Base-by-base conservation (phyloP, 2,888 invertebrate species). In the Chironomus tentans region DNA sequence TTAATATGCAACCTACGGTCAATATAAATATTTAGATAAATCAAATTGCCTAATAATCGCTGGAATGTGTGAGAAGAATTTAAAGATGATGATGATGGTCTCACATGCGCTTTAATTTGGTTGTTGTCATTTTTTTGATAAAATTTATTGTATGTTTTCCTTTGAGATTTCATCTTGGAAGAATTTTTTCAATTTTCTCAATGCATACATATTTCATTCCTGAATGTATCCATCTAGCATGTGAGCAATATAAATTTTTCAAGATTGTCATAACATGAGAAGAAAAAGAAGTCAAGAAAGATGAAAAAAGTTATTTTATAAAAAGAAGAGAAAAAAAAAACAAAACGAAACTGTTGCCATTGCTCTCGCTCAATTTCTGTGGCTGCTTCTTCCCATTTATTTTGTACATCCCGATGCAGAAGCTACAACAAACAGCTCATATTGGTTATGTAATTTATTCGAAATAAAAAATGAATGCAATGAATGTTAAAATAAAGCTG, bases 121-220 rank as follows among this genome's bases (percentile, higher is more conserved):
- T 12, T 18, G 65, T 7, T 65, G 65, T 22, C 12, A 13, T 22
- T 62, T 18, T 24, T 65, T 21, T 65, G 10, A 65, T 65, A 65
- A 65, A 65, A 65, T 65, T 65, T 65, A 65, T 65, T 65, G 12
- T 22, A 24, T 65, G 65, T 65, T 65, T 65, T 65, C 65, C 65
- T 65, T 24, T 65, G 65, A 65, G 65, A 65, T 21, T 22, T 24
- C 21, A 21, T 65, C 24, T 21, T 21, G 56, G 18, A 56, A 56
- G 18, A 56, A 56, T 56, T 56, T 38, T 38, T 38, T 56, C 56
- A 56, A 56, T 56, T 56, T 56, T 56, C 56, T 56, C 56, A 15
- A 15, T 15, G 56, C 18, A 50, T 50, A 15, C 18, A n/a, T 62
- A 18, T 18, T 56, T 56, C 56, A 18, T 18, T 56, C 56, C 12